Evolutionary conservation across 2,888 invertebrate genomes (phyloP), one percentile per base, ranked within the genome.

Genomic region (Philaethria dido): DNA sequence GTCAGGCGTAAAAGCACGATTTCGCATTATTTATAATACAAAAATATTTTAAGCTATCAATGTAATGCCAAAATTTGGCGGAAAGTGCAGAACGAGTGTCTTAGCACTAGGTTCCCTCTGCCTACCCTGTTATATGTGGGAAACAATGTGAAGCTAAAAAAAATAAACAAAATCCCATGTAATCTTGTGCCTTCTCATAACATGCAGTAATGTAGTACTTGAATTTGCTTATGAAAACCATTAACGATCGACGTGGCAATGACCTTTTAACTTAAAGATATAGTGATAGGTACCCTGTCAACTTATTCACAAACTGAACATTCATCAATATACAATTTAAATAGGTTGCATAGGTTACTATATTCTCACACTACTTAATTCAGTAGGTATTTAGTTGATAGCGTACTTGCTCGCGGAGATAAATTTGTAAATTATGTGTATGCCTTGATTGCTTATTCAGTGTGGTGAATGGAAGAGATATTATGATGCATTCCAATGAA

Each of bases 351-450:
- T 67, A 71, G 72, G 72, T 71, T 64, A 68, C 55, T 54, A 25
- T 67, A 69, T 79, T 82, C 80, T 76, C 80, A 80, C 81, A 79
- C 70, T 69, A 66, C 39, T 64, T 67, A 68, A 39, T 66, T 66
- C 65, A 68, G 66, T 20, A 39, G 9, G 39, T 20, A 57, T 0
- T 64, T 44, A 52, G 39, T 42, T 44, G 25, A 33, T 67, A 64
- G 71, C 73, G 69, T 69, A 71, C 73, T 75, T 71, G 72, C 71
- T 75, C 70, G 72, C 68, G 67, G 69, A 77, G 70, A 75, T 77
- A 77, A 74, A 80, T 75, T 73, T 71, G 72, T 72, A 74, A 77
- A 79, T 77, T 75, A 76, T 73, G 76, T 68, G 66, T 57, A 66
- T 64, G 68, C 65, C 39, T 60, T 67, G 64, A 68, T 64, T 66